phyloP scores from a whole-genome alignment of 2,113 vertebrate genomes.

The Poeciliopsis retropinna region DNA sequence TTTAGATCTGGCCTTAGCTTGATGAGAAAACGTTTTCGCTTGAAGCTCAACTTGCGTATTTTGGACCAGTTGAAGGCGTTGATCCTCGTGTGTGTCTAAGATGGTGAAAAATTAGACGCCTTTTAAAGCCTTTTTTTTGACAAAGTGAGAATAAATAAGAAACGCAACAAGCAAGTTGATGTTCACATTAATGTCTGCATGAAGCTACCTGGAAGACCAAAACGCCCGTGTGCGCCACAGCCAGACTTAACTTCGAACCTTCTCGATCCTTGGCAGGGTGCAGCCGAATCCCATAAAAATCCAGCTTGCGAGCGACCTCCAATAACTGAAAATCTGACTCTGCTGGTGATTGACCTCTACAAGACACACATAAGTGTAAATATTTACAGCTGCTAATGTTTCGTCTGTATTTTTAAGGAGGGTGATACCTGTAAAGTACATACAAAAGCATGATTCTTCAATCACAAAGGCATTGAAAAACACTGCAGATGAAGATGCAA shows the following conservation, averaged over 20 bases:
- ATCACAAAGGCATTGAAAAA: neutral
- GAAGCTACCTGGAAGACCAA: constrained; percentile 92
- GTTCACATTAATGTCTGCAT: neutral
- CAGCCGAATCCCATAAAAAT: constrained; percentile 95
- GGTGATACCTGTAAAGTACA: neutral
- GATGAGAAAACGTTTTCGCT: constrained; percentile 97
- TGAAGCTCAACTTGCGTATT: constrained; percentile 98
- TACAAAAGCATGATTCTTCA: neutral
- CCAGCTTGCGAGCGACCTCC: constrained; percentile 92
- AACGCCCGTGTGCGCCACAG: constrained; percentile 93
- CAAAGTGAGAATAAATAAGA: neutral
- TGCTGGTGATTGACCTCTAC: constrained; percentile 94
- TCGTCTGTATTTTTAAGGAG: neutral
- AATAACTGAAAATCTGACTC: constrained; percentile 95
- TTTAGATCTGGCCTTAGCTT: constrained; percentile 93
- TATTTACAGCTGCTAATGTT: neutral
- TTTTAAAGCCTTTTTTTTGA: neutral
- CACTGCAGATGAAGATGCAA: neutral
- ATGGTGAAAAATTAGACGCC: neutral
- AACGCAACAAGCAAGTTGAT: neutral
- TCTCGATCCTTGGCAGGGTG: constrained; percentile 96
- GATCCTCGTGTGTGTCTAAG: constrained; percentile 93
- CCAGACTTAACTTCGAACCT: constrained; percentile 91
- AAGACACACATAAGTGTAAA: constrained; percentile 18
- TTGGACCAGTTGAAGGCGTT: constrained; percentile 99